These are phyloP conservation scores for Quadroppia sp. DNA, from an alignment of 2,888 invertebrate genomes.

Conservation along the genomic window DNA sequence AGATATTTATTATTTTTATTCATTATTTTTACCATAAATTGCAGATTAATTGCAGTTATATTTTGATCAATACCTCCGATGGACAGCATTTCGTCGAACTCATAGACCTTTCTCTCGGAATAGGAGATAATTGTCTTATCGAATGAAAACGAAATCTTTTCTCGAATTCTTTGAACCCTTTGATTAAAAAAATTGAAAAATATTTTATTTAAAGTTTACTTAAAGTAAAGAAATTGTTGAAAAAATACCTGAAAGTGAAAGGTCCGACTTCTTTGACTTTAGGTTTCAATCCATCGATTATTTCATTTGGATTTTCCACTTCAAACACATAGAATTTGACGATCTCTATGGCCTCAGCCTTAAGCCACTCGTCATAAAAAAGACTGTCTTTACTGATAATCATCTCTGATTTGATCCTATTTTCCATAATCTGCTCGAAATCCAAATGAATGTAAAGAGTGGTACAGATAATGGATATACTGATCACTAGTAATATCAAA, in stretches of 20 bases:
- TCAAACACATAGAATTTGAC: constrained; percentile 38
- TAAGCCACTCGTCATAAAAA: constrained; percentile 32
- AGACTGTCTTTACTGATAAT: constrained; percentile 3
- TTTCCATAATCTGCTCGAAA: constrained; percentile 18
- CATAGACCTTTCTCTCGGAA: constrained; percentile 40
- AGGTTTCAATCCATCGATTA: constrained; percentile 18
- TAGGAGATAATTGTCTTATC: constrained; percentile 35
- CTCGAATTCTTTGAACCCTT: constrained; percentile 38
- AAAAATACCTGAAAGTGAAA: constrained; percentile 40
- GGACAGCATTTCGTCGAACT: constrained; percentile 38
- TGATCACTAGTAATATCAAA: not conserved
- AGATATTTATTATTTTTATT: not conserved
- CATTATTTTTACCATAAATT: constrained; percentile 30
- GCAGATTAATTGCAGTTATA: constrained; percentile 35
- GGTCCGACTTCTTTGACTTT: constrained; percentile 39
- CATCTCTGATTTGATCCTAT: constrained; percentile 10
- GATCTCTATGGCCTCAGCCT: constrained; percentile 7
- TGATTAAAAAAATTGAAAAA: not conserved
- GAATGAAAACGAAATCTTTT: constrained; percentile 36
- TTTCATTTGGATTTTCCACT: constrained; percentile 33
- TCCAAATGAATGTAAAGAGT: constrained; percentile 20
- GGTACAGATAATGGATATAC: not conserved
- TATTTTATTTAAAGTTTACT: not conserved
- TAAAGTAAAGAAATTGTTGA: not conserved
- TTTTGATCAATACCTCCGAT: constrained; percentile 36